phyloP scores from a whole-genome alignment of 1,140 invertebrate species.

The Drosophila athabasca region DNA sequence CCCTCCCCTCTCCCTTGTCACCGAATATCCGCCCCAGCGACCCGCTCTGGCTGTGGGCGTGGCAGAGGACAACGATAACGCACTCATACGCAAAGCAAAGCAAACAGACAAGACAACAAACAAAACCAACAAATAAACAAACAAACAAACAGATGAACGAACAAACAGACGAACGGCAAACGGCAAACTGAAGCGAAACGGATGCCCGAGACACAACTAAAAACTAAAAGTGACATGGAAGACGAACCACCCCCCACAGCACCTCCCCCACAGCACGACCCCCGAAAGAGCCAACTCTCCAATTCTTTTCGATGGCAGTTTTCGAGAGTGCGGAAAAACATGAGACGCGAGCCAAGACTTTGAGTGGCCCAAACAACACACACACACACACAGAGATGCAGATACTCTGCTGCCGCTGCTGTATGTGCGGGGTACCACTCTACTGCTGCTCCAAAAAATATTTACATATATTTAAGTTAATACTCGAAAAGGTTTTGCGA shows the following conservation, averaged over 20 bases:
- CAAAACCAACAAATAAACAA: conserved; percentile 54
- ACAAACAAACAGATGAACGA: conserved; percentile 9
- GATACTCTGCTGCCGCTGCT: background rate
- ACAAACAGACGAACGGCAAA: conserved; percentile 17
- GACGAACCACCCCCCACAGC: background rate
- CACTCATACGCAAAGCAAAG: conserved; percentile 76
- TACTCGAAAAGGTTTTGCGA: background rate
- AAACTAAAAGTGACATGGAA: conserved; percentile 73
- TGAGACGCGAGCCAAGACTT: conserved; percentile 64
- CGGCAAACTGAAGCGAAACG: conserved; percentile 55
- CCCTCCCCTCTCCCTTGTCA: no score
- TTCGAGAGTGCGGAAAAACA: conserved; percentile 67
- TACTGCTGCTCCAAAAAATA: conserved; percentile 6
- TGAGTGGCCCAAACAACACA: conserved; percentile 27
- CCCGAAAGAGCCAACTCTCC: conserved; percentile 28
- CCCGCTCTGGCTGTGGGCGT: conserved; percentile 60
- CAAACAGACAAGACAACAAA: conserved; percentile 61
- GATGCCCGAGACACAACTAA: conserved; percentile 75
- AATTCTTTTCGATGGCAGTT: conserved; percentile 18
- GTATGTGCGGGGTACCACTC: background rate
- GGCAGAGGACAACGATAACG: conserved; percentile 56
- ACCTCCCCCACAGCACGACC: background rate
- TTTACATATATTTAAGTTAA: conserved; percentile 42
- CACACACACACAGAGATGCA: conserved; percentile 31
- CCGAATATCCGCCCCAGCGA: conserved; percentile 11